A percentile compares a stretch with the other conserved stretches of the same genome.
Evolutionary conservation across 2,888 invertebrate species (phyloP).

Genomic region (Linnaemya vulpina): DNA sequence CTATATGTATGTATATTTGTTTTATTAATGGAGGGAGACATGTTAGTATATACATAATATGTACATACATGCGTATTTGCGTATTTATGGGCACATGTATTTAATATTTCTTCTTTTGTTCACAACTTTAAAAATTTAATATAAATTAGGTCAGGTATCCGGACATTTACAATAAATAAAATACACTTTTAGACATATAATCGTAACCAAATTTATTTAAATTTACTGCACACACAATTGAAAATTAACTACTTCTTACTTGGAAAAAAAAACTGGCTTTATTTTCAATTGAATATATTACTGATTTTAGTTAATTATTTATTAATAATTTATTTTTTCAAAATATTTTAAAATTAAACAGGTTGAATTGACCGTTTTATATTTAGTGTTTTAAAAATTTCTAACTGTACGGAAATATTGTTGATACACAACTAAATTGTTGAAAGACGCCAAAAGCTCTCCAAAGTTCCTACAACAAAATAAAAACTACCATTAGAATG

Average conservation of each 20-base stretch:
- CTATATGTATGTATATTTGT: background rate
- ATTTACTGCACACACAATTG: background rate
- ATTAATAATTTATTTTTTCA: constrained; percentile 27
- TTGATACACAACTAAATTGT: constrained; percentile 70
- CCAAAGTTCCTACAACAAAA: constrained; percentile 58
- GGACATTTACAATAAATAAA: background rate
- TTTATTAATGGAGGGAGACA: background rate
- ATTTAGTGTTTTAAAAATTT: constrained; percentile 28
- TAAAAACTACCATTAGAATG: constrained; percentile 58
- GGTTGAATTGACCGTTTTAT: constrained; percentile 39
- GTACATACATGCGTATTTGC: background rate
- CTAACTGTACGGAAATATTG: constrained; percentile 70
- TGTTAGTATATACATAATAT: background rate
- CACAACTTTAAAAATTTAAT: constrained; percentile 1
- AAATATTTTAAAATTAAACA: constrained; percentile 28
- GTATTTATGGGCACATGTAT: background rate
- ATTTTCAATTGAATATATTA: background rate
- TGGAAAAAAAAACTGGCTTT: constrained; percentile 35
- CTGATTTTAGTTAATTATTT: background rate
- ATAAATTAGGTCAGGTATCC: constrained; percentile 66
- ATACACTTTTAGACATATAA: background rate
- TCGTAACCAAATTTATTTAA: background rate
- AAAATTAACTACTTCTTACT: background rate
- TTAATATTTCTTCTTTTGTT: background rate
- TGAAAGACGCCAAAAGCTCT: constrained; percentile 66